Base-by-base conservation (phyloP, 1,140 invertebrate genomes). In the Leguminivora glycinivorella region DNA sequence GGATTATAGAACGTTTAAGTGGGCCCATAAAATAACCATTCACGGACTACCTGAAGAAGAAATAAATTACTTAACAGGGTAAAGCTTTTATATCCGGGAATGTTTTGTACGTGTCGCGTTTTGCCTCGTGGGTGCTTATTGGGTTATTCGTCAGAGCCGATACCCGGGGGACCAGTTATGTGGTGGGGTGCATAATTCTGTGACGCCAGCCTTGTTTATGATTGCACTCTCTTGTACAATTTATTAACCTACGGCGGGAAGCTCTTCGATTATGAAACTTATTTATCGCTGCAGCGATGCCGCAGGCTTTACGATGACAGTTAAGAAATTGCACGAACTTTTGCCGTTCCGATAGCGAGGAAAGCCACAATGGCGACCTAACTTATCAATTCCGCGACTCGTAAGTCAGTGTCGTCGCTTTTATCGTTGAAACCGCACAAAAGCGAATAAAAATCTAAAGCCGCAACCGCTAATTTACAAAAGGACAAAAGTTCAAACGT, bases 21-120 rank as follows among this genome's bases (percentile, higher is more conserved):
- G 82, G 78, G 75, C 67, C 81, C 82, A 85, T 88, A 89, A 90
- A 90, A 85, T 84, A 86, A 85, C 80, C 74, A 83, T 82, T 79
- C 81, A 82, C 71, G 83, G 81, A 76, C 77, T 87, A 88, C 85
- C 85, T 86, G 83, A 85, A 85, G 82, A 88, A 83, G 85, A 89
- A 89, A 91, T 91, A 91, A 89, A 91, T 91, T 91, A 89, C 83
- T 88, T 88, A 83, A 89, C 83, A 85, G 85, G 84, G 89, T 90
- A 89, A 90, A 88, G 84, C 87, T 88, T 89, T 88, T 87, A 88
- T 88, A 85, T 82, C 80, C 77, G 73, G 74, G 81, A 88, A 87
- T 89, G 83, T 86, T 88, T 83, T 81, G 85, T 85, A 84, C 88
- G 87, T 89, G 88, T 88, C 86, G 78, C 84, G 77, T 85, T 83